phyloP scores from a whole-genome alignment of 2,113 vertebrate species.

The Ophiodon elongatus region DNA sequence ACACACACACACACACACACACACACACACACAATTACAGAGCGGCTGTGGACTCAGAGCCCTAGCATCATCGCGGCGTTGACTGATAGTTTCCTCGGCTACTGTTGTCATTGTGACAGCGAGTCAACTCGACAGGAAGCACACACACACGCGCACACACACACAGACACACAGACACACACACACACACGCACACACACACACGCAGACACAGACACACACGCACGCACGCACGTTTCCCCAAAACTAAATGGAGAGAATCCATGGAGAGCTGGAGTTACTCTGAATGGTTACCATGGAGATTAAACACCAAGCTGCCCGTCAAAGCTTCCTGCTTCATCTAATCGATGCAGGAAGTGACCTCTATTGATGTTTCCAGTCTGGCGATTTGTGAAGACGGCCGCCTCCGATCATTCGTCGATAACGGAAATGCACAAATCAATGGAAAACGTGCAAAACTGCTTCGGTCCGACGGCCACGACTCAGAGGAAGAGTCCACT shows the following conservation, averaged over 20 bases:
- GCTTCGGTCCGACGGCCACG: no score
- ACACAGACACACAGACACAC: not conserved
- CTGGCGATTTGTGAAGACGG: slow-evolving; percentile 4
- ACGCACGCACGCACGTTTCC: not conserved
- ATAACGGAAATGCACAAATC: slow-evolving; percentile 44
- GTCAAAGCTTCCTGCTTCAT: slow-evolving; percentile 6
- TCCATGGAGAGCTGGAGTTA: not conserved
- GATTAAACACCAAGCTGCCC: not conserved
- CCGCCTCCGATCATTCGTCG: slow-evolving; percentile 33
- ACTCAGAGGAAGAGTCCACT: not conserved
- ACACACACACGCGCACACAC: not conserved
- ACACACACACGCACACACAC: not conserved
- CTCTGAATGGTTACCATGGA: no score
- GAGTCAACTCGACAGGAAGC: slow-evolving; percentile 38
- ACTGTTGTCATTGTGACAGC: slow-evolving; percentile 38
- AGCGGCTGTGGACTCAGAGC: slow-evolving; percentile 26
- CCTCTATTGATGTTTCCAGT: slow-evolving; percentile 10
- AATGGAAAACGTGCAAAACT: not conserved
- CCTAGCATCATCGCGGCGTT: slow-evolving; percentile 13
- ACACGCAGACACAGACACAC: no score
- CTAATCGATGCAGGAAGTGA: slow-evolving; percentile 37
- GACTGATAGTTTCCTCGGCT: slow-evolving; percentile 52
- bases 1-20: slow-evolving; percentile 17
- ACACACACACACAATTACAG: no score
- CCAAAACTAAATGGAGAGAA: not conserved